phyloP scores from a whole-genome alignment of 2,797 vertebrate species.

The Brotula barbata region DNA sequence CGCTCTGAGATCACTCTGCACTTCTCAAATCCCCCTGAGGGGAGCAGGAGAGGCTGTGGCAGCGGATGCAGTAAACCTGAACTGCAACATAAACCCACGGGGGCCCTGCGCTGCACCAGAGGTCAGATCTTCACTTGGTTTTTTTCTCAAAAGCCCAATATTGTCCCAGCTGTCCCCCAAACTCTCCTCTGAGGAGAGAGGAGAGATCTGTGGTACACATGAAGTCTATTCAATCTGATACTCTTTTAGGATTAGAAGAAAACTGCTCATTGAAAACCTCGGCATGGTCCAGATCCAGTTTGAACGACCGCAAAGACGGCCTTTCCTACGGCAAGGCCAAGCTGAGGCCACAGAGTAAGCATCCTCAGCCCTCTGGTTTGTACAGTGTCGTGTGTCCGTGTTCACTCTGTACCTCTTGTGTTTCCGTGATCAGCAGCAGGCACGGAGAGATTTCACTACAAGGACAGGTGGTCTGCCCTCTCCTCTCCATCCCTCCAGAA shows the following conservation, averaged over 20 bases:
- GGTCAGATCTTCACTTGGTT: constrained; percentile 38
- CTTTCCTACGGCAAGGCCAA: constrained; percentile 1
- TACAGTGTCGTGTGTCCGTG: neutral
- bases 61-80: neutral
- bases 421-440: constrained; percentile 30
- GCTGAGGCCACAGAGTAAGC: constrained; percentile 54
- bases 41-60: constrained; percentile 41
- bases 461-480: constrained; percentile 43
- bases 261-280: constrained; percentile 2
- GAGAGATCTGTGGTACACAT: neutral
- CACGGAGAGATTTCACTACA: constrained; percentile 40
- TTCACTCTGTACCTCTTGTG: constrained; percentile 6
- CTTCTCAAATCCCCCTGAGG: constrained; percentile 35
- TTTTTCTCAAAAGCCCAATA: too few relatives aligned
- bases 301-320: constrained; percentile 24
- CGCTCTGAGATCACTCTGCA: constrained; percentile 44
- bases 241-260: constrained; percentile 17
- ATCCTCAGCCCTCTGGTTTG: neutral
- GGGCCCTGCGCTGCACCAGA: constrained; percentile 27
- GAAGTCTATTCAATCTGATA: neutral
- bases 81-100: constrained; percentile 20
- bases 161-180: too few relatives aligned
- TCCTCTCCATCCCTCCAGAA: constrained; percentile 59
- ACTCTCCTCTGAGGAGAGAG: neutral
- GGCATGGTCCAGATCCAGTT: constrained; percentile 13